These are phyloP conservation scores for Stercorarius parasiticus DNA, from an alignment of 2,113 vertebrate genomes.

Conservation along the genomic window DNA sequence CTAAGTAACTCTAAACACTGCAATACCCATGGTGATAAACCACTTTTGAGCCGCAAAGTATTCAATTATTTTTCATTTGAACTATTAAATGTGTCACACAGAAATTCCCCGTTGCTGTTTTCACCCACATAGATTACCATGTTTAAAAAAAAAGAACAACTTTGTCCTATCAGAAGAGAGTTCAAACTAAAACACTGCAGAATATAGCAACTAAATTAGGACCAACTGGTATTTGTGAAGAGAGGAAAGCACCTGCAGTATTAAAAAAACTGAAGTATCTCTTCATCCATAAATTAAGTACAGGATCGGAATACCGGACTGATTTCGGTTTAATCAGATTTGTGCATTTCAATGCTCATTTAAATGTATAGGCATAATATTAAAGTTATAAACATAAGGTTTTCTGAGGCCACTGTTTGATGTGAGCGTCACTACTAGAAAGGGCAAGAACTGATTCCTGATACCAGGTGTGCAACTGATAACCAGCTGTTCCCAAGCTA, in stretches of 20 bases:
- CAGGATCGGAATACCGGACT: neutral
- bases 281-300: neutral
- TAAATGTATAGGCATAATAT: neutral
- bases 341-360: neutral
- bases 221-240: constrained; percentile 31
- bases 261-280: neutral
- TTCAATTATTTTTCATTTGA: constrained; percentile 57
- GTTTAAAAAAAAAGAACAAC: constrained; percentile 13
- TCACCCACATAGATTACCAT: neutral
- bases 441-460: neutral
- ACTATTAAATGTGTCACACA: constrained; percentile 33
- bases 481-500: neutral
- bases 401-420: neutral
- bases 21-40: constrained; percentile 40
- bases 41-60: constrained; percentile 29
- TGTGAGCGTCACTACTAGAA: neutral
- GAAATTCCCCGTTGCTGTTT: constrained; percentile 23
- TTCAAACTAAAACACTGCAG: constrained; percentile 3
- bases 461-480: neutral
- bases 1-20: constrained; percentile 29
- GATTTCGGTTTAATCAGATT: neutral
- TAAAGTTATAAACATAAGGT: neutral
- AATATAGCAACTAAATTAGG: constrained; percentile 36
- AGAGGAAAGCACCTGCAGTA: neutral
- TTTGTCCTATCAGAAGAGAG: constrained; percentile 19